phyloP scores from a whole-genome alignment of 2,797 vertebrate species.

The Kryptopterus vitreolus region DNA sequence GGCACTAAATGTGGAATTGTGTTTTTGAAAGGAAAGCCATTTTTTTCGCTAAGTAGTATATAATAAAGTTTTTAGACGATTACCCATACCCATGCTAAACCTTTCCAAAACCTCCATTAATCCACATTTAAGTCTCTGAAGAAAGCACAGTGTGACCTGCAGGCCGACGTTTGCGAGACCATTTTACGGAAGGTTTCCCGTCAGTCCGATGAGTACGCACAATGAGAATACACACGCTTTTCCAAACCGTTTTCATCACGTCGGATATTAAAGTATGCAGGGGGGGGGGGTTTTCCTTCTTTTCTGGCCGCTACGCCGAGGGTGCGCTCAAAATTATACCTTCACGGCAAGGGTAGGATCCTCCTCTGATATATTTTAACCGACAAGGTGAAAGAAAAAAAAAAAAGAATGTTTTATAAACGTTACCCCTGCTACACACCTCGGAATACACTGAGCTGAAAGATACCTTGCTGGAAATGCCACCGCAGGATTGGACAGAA shows the following conservation, averaged over 20 bases:
- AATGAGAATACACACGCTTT: conserved; percentile 11
- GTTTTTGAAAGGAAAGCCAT: too few species aligned
- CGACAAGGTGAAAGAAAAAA: not conserved
- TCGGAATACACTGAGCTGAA: not conserved
- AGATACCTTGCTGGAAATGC: not conserved
- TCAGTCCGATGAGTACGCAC: conserved; percentile 1
- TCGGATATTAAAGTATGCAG: conserved; percentile 8
- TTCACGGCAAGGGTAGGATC: not conserved
- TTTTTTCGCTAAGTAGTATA: not conserved
- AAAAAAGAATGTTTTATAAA: not conserved
- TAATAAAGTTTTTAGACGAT: not conserved
- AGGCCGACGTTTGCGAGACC: not conserved
- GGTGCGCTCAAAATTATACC: not conserved
- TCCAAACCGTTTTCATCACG: conserved; percentile 22
- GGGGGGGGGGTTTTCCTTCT: too few species aligned
- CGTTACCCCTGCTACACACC: not conserved
- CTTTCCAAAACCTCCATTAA: not conserved
- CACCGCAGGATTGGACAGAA: not conserved
- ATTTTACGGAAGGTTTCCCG: not conserved
- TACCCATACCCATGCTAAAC: not conserved
- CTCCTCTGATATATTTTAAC: not conserved
- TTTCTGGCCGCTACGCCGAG: not conserved
- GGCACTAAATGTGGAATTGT: too few species aligned
- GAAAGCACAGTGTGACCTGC: not conserved
- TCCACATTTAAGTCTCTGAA: not conserved